These are phyloP conservation scores for Tholera decimalis DNA, from an alignment of 2,888 invertebrate species.

Conservation along the genomic window DNA sequence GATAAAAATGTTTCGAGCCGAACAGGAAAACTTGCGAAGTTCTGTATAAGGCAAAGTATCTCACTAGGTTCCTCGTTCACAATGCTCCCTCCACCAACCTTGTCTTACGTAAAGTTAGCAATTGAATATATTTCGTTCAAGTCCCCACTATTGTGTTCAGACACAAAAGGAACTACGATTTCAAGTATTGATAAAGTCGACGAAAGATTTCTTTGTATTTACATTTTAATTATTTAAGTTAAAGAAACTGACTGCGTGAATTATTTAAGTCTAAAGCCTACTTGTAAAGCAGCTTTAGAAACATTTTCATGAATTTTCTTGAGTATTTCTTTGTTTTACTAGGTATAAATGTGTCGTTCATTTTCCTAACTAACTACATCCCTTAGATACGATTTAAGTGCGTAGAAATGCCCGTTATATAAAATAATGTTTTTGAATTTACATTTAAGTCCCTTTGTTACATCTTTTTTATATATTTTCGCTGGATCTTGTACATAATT, in stretches of 20 bases:
- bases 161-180: constrained; percentile 59
- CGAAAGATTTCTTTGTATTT: constrained; percentile 52
- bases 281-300: not conserved
- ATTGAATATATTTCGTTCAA: constrained; percentile 67
- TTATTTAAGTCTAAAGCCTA: not conserved
- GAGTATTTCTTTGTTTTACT: not conserved
- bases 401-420: not conserved
- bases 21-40: constrained; percentile 66
- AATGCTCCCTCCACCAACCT: constrained; percentile 64
- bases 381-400: not conserved
- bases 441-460: not conserved
- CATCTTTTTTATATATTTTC: not conserved
- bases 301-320: constrained; percentile 1
- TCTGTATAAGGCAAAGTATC: constrained; percentile 63
- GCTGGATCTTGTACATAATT: not conserved
- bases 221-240: constrained; percentile 15
- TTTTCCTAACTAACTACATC: not conserved
- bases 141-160: constrained; percentile 61
- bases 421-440: not conserved
- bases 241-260: not conserved
- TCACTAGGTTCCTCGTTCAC: constrained; percentile 60
- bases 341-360: too few relatives aligned
- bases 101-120: constrained; percentile 64
- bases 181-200: constrained; percentile 51
- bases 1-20: constrained; percentile 65